Evolutionary conservation across 2,888 invertebrate species (phyloP), one percentile per base, ranked within the genome.

Genomic region (Nomada lathburiana): DNA sequence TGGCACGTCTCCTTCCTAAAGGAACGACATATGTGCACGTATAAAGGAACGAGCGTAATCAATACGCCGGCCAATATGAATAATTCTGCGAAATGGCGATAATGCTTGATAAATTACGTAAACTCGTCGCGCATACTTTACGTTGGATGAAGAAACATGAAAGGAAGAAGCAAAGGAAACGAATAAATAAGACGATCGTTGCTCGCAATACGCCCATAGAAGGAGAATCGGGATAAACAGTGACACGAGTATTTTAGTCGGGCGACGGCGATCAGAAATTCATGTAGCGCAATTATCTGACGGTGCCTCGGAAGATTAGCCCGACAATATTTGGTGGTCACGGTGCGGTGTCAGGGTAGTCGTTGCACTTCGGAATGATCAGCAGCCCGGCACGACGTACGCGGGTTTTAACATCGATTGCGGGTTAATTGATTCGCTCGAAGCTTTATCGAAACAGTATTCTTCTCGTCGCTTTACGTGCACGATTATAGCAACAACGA

Each of bases 251-350:
- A 7, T 36, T 36, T 36, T 36, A 36, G 7, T 36, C 7, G 29
- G 29, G 0, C 29, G 29, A 36, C 7, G 29, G 29, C 29, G 29
- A 7, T 7, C 63, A 55, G 63, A 44, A 44, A 72, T 72, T 72
- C 63, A 55, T n/a, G 55, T n/a, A 23, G 9, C 53, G 44, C 44
- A 64, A 55, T 55, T 55, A 64, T 55, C 42, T 44, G 55, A 13
- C 23, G 42, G 13, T n/a, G 55, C 26, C 55, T 64, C 10, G 53
- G 53, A 72, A 64, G 64, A 72, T 72, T 64, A 72, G 36, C 55
- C 52, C 55, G 53, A 55, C 53, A 26, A 26, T 23, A 18, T 72
- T 60, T 42, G 52, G 42, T 36, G 11, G 44, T 26, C 55, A 42
- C 42, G 53, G n/a, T 55, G 63, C 62, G 13, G 23, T 42, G 20